phyloP scores from a whole-genome alignment of 2,888 invertebrate species.

The Steinernema carpocapsae region DNA sequence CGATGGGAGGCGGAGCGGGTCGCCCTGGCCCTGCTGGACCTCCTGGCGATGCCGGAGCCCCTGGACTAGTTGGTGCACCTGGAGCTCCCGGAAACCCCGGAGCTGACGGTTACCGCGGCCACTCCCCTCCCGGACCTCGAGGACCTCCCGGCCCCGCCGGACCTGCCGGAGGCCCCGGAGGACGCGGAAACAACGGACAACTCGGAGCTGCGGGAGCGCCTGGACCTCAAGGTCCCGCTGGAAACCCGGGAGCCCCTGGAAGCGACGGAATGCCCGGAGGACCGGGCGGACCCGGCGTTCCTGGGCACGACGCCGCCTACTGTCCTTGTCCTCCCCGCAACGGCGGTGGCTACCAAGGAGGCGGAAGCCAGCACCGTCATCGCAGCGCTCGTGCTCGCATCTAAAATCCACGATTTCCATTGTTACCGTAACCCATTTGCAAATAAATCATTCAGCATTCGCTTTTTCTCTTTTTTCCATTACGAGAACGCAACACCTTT shows the following conservation, averaged over 20 bases:
- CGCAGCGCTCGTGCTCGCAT: too few relatives aligned
- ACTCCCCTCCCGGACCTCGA: constrained; percentile 55
- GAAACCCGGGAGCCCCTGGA: constrained; percentile 56
- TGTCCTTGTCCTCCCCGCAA: constrained; percentile 4
- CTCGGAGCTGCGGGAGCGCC: constrained; percentile 70
- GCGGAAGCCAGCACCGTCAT: too few relatives aligned
- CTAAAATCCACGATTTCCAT: too few relatives aligned
- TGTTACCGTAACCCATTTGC: too few relatives aligned
- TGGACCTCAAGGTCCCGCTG: constrained; percentile 73
- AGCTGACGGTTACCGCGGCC: constrained; percentile 46
- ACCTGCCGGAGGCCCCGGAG: constrained; percentile 57
- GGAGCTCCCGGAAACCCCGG: constrained; percentile 44
- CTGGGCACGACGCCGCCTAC: constrained; percentile 6
- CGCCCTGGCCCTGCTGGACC: constrained; percentile 11
- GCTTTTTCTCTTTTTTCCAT: too few relatives aligned
- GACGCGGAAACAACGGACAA: constrained; percentile 55
- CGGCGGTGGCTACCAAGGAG: too few relatives aligned
- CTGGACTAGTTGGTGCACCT: constrained; percentile 49
- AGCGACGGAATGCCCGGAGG: constrained; percentile 45
- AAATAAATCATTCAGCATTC: too few relatives aligned
- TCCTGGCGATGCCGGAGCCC: constrained; percentile 26
- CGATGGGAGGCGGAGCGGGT: background rate
- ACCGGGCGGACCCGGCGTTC: constrained; percentile 50
- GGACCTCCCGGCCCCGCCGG: constrained; percentile 55
- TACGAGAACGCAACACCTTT: too few relatives aligned